Evolutionary conservation across 2,888 invertebrate species (phyloP).

Genomic region (Zaprionus obscuricornis): DNA sequence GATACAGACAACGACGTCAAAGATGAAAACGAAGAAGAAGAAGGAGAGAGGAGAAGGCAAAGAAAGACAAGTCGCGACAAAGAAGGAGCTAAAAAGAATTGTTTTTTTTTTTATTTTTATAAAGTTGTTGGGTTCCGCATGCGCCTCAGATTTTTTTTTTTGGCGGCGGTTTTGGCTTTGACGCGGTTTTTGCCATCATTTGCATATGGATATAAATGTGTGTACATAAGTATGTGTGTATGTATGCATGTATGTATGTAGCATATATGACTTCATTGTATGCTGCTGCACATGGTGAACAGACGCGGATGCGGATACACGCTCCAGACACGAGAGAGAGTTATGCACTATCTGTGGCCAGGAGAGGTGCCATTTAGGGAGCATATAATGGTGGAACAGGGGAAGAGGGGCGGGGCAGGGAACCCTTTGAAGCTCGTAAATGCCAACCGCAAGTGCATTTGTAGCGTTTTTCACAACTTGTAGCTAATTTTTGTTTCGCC

Average conservation of each 20-base stretch:
- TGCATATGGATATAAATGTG: constrained; percentile 65
- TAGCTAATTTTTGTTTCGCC: constrained; percentile 66
- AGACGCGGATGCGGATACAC: constrained; percentile 66
- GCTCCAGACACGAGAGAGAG: constrained; percentile 48
- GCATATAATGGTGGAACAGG: background rate
- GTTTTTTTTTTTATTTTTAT: constrained; percentile 28
- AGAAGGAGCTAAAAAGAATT: too few species aligned
- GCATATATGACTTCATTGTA: too few species aligned
- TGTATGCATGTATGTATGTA: too few species aligned
- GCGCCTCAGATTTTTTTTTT: constrained; percentile 43
- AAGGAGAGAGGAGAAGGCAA: too few species aligned
- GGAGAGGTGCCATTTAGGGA: background rate
- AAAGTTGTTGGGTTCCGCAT: constrained; percentile 56
- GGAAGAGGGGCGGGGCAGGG: constrained; percentile 5
- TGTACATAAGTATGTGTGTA: constrained; percentile 3
- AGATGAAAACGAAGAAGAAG: background rate
- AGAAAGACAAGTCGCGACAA: too few species aligned
- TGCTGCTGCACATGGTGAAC: constrained; percentile 57
- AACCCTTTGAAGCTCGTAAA: constrained; percentile 69
- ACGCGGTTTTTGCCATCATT: constrained; percentile 75
- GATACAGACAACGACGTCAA: background rate
- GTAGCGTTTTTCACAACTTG: constrained; percentile 76
- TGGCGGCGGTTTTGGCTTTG: constrained; percentile 75
- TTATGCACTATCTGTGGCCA: constrained; percentile 4
- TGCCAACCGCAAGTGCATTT: constrained; percentile 75